Conservation (phyloP, 1,140 invertebrate species). For the Drosophila funebris region DNA sequence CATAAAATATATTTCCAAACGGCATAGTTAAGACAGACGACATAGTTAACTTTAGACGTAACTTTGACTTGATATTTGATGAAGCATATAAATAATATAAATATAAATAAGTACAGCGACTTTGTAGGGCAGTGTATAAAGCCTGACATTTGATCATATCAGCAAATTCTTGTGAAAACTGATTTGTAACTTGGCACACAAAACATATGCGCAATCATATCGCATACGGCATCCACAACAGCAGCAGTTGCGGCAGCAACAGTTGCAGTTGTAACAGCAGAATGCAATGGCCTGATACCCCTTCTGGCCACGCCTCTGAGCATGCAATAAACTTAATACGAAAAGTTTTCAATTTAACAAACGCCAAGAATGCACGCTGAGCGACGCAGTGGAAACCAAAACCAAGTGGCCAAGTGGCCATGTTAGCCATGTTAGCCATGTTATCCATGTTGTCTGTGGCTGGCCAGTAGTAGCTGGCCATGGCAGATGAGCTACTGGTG, state of each 20-base stretch:
- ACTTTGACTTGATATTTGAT: background rate
- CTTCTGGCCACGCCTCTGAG: conserved; percentile 19
- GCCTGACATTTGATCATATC: conserved; percentile 61
- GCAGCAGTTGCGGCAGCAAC: background rate
- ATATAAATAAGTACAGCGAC: too few relatives aligned
- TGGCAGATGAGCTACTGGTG: conserved; percentile 72
- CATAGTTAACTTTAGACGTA: background rate
- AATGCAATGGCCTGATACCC: background rate
- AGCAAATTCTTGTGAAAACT: conserved; percentile 61
- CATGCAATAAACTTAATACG: conserved; percentile 71
- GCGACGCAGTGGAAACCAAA: conserved; percentile 38
- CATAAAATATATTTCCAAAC: too few relatives aligned
- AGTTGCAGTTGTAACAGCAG: background rate
- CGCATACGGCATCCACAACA: conserved; percentile 27
- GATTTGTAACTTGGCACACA: conserved; percentile 63
- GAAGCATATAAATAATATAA: background rate
- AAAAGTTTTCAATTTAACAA: conserved; percentile 77
- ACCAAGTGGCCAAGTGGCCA: conserved; percentile 62
- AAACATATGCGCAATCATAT: conserved; percentile 61
- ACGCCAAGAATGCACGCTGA: conserved; percentile 72
- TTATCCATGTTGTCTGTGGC: conserved; percentile 23
- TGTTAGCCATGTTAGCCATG: conserved; percentile 35
- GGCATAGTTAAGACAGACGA: too few relatives aligned
- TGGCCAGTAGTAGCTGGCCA: conserved; percentile 46
- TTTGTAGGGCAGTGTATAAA: conserved; percentile 39